A percentile compares a stretch with the other conserved stretches of the same genome.
These are phyloP conservation scores for Dasyornis broadbenti DNA, from an alignment of 2,113 vertebrate genomes.

Conservation along the genomic window DNA sequence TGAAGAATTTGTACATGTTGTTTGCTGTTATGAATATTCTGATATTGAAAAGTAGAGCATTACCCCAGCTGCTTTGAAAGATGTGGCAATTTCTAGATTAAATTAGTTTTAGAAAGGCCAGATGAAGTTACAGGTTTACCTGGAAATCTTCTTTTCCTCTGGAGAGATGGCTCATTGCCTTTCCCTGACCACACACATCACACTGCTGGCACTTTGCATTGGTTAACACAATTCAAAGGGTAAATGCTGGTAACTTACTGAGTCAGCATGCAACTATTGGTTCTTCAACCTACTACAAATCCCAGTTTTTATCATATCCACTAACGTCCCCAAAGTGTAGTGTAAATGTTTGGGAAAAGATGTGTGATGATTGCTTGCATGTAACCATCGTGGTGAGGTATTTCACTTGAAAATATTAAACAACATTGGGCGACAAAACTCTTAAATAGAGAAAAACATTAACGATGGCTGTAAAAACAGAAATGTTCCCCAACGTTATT, in stretches of 20 bases:
- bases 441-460: not conserved
- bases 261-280: not conserved
- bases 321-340: not conserved
- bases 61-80: not conserved
- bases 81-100: not conserved
- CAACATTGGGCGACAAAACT: not conserved
- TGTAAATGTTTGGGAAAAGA: not conserved
- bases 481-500: not conserved
- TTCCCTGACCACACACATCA: not conserved
- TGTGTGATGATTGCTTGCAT: not conserved
- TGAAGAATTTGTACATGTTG: not conserved
- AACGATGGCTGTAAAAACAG: not conserved
- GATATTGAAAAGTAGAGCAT: not conserved
- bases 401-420: not conserved
- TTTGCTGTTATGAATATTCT: not conserved
- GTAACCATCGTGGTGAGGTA: not conserved
- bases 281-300: not conserved
- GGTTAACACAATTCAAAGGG: not conserved
- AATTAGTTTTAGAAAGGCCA: not conserved
- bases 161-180: not conserved
- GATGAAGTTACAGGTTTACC: not conserved
- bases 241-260: not conserved
- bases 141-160: not conserved
- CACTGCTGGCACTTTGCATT: not conserved
- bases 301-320: not conserved